Evolutionary conservation across 2,888 invertebrate species (phyloP).

Genomic region (Craniophora ligustri): DNA sequence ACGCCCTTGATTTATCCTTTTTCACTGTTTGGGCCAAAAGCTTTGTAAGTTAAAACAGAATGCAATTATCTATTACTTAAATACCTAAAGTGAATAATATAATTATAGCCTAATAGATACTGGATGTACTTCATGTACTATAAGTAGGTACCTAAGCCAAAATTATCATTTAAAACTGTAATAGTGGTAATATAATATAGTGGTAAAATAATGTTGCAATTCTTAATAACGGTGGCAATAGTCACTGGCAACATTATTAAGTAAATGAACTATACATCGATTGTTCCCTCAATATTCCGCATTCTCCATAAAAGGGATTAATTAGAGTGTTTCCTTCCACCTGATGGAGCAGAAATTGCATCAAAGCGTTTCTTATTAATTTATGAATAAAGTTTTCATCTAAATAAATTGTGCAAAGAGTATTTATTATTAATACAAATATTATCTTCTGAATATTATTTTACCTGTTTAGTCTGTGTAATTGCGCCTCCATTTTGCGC

Average conservation of each 20-base stretch:
- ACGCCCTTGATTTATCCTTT: too few relatives aligned
- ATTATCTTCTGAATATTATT: constrained; percentile 13
- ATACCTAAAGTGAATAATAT: too few relatives aligned
- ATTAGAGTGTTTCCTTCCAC: constrained; percentile 62
- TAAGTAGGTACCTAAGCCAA: too few relatives aligned
- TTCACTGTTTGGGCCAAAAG: too few relatives aligned
- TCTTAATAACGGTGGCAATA: neutral
- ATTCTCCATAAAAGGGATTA: constrained; percentile 57
- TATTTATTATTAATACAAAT: constrained; percentile 22
- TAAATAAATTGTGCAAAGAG: constrained; percentile 30
- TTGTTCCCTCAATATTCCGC: constrained; percentile 24
- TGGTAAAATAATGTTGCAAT: neutral
- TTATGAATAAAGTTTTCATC: constrained; percentile 44
- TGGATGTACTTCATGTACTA: too few relatives aligned
- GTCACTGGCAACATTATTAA: neutral
- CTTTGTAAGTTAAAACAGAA: too few relatives aligned
- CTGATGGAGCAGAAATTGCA: constrained; percentile 55
- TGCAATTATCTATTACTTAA: too few relatives aligned
- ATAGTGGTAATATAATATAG: neutral
- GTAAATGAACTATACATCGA: constrained; percentile 14
- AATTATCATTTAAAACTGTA: neutral
- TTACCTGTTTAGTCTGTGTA: constrained; percentile 7
- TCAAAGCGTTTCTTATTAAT: constrained; percentile 55
- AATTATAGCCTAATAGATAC: too few relatives aligned
- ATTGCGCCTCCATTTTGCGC: constrained; percentile 1